Base-by-base conservation (phyloP, 1,140 invertebrate species). In the Drosophila baimaii region DNA sequence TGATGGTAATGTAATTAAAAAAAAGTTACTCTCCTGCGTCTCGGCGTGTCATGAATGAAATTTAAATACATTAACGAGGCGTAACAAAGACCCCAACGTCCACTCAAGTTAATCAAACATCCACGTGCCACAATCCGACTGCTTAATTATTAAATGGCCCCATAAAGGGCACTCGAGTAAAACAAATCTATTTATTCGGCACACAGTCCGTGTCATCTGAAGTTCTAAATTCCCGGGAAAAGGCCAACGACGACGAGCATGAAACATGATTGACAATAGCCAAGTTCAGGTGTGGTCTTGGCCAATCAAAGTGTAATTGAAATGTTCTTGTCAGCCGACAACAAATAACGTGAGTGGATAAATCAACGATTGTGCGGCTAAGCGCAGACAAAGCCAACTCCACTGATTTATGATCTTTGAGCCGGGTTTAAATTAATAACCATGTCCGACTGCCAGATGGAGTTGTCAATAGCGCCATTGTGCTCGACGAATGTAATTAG, bases 291-390 rank as follows among this genome's bases (percentile, higher is more conserved):
- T 71, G 69, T 71, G 69, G 69, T 71, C 69, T 35, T 35, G 5
- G 52, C 27, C 41, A 71, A 71, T 71, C 37, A 71, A 51, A 68
- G 37, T 47, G 72, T 73, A 73, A 76, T 68, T 62, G 64, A 79
- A 73, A 82, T 82, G 81, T 82, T 82, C 75, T 62, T 58, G 80
- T 66, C 80, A 79, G 52, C 39, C 47, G 70, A 65, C 80, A 79
- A 44, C 39, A 29, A 65, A 49, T 61, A 64, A 41, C 58, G 66
- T 46, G 43, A 77, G 19, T 68, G 33, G 39, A 51, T 66, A 47
- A 81, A 72, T 66, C 47, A 52, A 44, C 33, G 44, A 25, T 68
- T 41, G 65, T 41, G 51, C 19, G 44, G 44, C n/a, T 49, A 56
- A 55, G 59, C 71, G 51, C n/a, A 35, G 64, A 81, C 79, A 74